Evolutionary conservation across 1,140 invertebrate genomes (phyloP).

Genomic region (Drosophila setifemur): DNA sequence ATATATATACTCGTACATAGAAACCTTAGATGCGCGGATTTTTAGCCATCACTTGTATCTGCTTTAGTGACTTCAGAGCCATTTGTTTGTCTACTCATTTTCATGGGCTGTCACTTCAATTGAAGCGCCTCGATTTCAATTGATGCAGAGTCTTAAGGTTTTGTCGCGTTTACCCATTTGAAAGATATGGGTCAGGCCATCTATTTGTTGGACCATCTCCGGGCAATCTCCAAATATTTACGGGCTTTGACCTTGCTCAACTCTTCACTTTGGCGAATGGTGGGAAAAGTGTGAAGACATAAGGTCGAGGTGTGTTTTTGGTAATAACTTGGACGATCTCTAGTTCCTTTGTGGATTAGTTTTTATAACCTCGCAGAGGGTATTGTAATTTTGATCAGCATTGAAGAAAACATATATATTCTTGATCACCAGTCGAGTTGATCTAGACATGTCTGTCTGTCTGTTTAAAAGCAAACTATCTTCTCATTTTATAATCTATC

Average conservation of each 20-base stretch:
- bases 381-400: too few species aligned
- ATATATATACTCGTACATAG: too few species aligned
- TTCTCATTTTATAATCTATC: too few species aligned
- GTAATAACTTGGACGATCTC: not conserved
- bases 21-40: conserved; percentile 14
- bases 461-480: too few species aligned
- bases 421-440: too few species aligned
- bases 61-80: conserved; percentile 44
- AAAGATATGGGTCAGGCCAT: conserved; percentile 53
- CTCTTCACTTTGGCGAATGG: conserved; percentile 18
- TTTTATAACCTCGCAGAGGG: too few species aligned
- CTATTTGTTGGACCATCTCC: conserved; percentile 8
- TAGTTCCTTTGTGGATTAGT: too few species aligned
- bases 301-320: conserved; percentile 13
- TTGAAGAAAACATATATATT: too few species aligned
- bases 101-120: conserved; percentile 73
- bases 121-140: conserved; percentile 66
- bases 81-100: conserved; percentile 73
- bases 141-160: conserved; percentile 52
- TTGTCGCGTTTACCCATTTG: conserved; percentile 27
- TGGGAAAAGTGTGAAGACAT: conserved; percentile 31
- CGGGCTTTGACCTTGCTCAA: conserved; percentile 44
- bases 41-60: conserved; percentile 22
- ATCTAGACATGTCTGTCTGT: too few species aligned
- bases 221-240: conserved; percentile 2